Evolutionary conservation across 2,113 vertebrate genomes (phyloP), one percentile per base, ranked within the genome.

Genomic region (Bubo bubo): DNA sequence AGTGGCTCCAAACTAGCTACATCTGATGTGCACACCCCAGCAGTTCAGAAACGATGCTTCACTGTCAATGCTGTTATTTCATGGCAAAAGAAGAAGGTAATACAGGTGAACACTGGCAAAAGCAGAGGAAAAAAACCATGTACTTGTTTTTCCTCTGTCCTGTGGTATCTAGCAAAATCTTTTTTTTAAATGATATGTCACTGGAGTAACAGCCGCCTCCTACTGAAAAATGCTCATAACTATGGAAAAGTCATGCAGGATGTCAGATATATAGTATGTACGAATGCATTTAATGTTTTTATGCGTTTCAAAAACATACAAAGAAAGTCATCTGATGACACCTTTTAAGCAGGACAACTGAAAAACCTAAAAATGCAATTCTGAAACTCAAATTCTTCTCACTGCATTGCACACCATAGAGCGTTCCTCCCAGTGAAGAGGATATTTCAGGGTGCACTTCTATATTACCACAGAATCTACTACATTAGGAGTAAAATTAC

Each of bases 401-500:
- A n/a, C 8, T n/a, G 32, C 43, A 18, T 34, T 55, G 50, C 10
- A 47, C 10, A 52, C 23, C 28, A 49, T 0, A 55, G 5, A 56
- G 8, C 15, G 12, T 18, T 70, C 26, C 39, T 77, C 34, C 20
- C 35, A 56, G 27, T 17, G n/a, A 66, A 32, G 10, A 70, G 21
- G 16, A 41, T 0, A 0, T 73, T 80, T 55, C 67, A 73, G 22
- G 23, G 58, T 59, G 14, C 24, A 10, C 14, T 49, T 80, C 37
- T 26, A 55, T 5, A 37, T 12, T 56, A 70, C 14, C n/a, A 77
- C 55, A 77, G 23, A 53, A 81, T 32, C 64, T 34, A 39, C 17
- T 58, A 21, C 8, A n/a, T 8, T 41, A 59, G 19, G 32, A 94
- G 23, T 13, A 93, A 59, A 88, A 82, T 49, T 35, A 75, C 30